Evolutionary conservation across 1,140 invertebrate species (phyloP).

Genomic region (Epicauta chinensis): DNA sequence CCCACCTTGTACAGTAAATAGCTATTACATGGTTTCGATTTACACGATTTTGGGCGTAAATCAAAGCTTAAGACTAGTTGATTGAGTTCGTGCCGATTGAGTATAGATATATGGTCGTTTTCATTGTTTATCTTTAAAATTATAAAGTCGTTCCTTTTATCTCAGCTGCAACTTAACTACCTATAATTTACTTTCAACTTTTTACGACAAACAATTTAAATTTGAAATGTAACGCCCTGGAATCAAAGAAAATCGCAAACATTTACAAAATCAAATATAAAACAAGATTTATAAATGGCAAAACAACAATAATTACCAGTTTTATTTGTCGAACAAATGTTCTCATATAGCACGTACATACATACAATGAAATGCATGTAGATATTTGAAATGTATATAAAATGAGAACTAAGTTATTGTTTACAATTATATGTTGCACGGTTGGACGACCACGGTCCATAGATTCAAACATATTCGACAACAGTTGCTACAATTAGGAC

Average conservation of each 20-base stretch:
- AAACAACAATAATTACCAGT: constrained; percentile 11
- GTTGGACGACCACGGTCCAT: constrained; percentile 14
- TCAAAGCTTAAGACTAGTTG: too few species aligned
- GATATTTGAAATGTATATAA: constrained; percentile 8
- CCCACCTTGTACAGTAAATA: too few species aligned
- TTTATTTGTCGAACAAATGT: constrained; percentile 10
- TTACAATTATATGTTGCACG: constrained; percentile 19
- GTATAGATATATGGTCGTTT: not conserved
- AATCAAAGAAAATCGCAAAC: not conserved
- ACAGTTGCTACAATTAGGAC: constrained; percentile 21
- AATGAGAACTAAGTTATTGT: constrained; percentile 10
- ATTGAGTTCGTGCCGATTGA: too few species aligned
- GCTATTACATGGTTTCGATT: too few species aligned
- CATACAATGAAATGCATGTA: constrained; percentile 1
- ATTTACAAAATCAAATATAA: constrained; percentile 2
- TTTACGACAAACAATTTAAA: constrained; percentile 5
- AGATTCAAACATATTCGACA: constrained; percentile 10
- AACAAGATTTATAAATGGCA: constrained; percentile 5
- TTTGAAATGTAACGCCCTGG: not conserved
- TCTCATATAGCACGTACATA: constrained; percentile 13
- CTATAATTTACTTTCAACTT: constrained; percentile 13
- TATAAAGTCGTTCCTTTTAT: constrained; percentile 2
- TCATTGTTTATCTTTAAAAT: constrained; percentile 6
- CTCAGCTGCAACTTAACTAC: constrained; percentile 1
- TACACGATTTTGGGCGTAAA: too few species aligned